Conservation (phyloP, 1,140 invertebrate genomes). For the Pygmarrhopalites habei region DNA sequence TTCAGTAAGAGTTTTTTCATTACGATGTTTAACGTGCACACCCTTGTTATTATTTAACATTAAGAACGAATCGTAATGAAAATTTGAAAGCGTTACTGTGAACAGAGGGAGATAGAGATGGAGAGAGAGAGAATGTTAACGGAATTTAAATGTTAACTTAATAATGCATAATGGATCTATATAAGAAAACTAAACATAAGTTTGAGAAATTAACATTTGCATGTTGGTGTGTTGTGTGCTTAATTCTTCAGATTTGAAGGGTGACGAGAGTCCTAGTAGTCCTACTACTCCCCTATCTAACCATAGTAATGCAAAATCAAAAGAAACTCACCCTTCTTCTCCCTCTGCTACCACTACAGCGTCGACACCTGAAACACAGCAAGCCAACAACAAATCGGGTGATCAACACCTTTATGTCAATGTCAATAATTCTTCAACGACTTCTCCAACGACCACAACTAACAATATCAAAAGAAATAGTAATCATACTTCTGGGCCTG, state of each 20-base stretch:
- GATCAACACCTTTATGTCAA: conserved; percentile 6
- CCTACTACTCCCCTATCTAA: conserved; percentile 3
- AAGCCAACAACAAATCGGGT: background rate
- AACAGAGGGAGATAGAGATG: no score
- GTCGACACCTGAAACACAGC: background rate
- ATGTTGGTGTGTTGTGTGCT: conserved; percentile 15
- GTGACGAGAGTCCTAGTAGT: background rate
- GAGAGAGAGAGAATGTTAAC: no score
- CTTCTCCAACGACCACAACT: background rate
- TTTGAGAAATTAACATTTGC: no score
- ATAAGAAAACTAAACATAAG: no score
- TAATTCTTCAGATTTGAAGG: conserved; percentile 12
- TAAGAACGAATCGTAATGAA: no score
- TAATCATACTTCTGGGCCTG: background rate
- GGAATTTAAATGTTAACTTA: no score
- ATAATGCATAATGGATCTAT: no score
- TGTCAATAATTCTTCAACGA: background rate
- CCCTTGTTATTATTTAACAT: no score
- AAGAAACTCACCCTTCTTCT: conserved; percentile 4
- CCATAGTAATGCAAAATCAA: conserved; percentile 10
- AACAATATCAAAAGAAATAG: background rate
- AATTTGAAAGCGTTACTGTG: no score
- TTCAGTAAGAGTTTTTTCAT: no score
- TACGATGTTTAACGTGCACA: no score
- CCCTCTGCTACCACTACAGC: background rate